These are phyloP conservation scores for Centropus bengalensis DNA, from an alignment of 2,113 vertebrate species.

Conservation along the genomic window DNA sequence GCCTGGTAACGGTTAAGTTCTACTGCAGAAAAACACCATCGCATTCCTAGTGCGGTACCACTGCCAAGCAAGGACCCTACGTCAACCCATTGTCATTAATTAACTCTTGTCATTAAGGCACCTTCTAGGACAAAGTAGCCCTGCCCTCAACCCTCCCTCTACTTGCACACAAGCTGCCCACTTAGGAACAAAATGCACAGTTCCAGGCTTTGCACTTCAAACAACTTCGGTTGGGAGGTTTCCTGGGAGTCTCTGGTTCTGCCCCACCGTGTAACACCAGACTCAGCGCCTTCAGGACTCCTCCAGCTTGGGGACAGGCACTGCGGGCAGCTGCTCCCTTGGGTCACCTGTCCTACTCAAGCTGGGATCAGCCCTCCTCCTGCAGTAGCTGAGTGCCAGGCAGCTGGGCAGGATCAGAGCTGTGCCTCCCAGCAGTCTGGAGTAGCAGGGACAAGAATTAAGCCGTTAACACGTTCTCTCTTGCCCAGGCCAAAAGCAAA, in stretches of 20 bases:
- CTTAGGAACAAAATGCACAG: neutral
- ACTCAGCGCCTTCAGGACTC: neutral
- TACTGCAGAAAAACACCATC: neutral
- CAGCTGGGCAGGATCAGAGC: neutral
- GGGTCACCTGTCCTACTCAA: neutral
- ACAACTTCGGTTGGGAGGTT: neutral
- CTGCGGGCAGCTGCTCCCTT: neutral
- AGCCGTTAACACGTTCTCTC: neutral
- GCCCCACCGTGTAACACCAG: neutral
- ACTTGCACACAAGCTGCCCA: neutral
- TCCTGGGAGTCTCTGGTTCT: neutral
- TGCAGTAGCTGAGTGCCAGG: neutral
- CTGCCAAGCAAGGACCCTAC: neutral
- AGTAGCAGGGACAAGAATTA: neutral
- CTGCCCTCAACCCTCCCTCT: neutral
- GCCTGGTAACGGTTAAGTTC: neutral
- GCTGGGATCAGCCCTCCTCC: neutral
- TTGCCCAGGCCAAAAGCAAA: neutral
- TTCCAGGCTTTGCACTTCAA: neutral
- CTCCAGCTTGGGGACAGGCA: rapidly evolving
- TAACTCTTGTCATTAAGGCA: neutral
- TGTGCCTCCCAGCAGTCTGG: neutral
- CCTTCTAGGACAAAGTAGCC: neutral
- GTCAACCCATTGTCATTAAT: neutral
- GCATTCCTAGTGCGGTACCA: neutral